A percentile compares a stretch with the other conserved stretches of the same genome.
These are phyloP conservation scores for Ceratosolen fusciceps DNA, from an alignment of 1,140 invertebrate genomes.

Conservation along the genomic window DNA sequence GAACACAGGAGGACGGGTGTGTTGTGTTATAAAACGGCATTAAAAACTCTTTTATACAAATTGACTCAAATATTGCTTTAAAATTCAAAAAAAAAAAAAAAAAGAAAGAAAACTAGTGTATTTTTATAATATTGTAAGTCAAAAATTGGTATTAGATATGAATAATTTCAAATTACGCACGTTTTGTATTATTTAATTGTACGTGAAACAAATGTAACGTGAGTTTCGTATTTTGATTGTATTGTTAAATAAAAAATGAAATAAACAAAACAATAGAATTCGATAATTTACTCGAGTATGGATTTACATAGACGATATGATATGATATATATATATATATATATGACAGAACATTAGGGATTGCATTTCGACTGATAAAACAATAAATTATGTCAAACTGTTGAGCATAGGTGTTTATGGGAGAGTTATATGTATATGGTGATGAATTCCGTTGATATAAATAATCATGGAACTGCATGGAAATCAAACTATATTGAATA, in stretches of 20 bases:
- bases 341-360: constrained; percentile 50
- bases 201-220: too few relatives aligned
- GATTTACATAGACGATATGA: constrained; percentile 56
- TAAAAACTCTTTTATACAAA: neutral
- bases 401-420: constrained; percentile 58
- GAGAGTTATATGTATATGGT: constrained; percentile 47
- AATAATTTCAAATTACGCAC: neutral
- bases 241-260: too few relatives aligned
- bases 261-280: constrained; percentile 30
- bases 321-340: too few relatives aligned
- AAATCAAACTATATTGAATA: constrained; percentile 44
- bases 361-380: constrained; percentile 24
- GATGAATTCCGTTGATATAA: constrained; percentile 17
- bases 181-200: neutral
- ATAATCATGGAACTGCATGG: neutral
- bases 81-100: neutral
- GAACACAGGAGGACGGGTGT: too few relatives aligned
- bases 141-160: neutral
- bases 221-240: too few relatives aligned
- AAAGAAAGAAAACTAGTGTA: constrained; percentile 2
- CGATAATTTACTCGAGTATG: neutral
- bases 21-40: neutral
- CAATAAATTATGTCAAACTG: constrained; percentile 53
- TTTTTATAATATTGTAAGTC: constrained; percentile 4
- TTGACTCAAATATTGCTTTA: neutral